Base-by-base conservation (phyloP, 2,888 invertebrate genomes). In the Iphiclides podalirius region DNA sequence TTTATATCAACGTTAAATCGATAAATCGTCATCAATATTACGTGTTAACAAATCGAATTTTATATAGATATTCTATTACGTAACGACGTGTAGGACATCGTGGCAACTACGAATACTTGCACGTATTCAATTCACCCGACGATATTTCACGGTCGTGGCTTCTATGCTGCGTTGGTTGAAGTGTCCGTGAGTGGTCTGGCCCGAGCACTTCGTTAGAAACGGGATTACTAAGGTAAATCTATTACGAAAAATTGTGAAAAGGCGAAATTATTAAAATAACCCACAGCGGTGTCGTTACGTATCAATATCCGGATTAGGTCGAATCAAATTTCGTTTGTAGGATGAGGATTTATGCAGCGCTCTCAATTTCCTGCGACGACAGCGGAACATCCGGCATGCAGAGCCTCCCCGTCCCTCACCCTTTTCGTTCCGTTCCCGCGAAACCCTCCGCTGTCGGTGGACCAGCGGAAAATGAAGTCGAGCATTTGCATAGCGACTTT, bases 361-460 rank as follows among this genome's bases (percentile, higher is more conserved):
- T 86, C 84, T 84, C 87, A 87, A 88, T 87, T 88, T 88, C 87
- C 87, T 85, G 83, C 77, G 80, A 83, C 79, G 82, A 83, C 82
- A 84, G 74, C 74, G 74, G 75, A 77, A 78, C 83, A 83, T 85
- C 85, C 87, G 85, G 78, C 75, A 68, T 76, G 75, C 74, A 72
- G 57, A 59, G 60, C 59, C 52, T 64, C 60, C 62, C 60, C 42
- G n/a, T n/a, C n/a, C 20, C 52, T 40, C 38, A 35, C 34, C 59
- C 52, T 57, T 54, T 50, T 52, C 44, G n/a, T n/a, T n/a, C 51
- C 51, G 33, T 23, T 47, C 53, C 65, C 55, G n/a, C n/a, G n/a
- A n/a, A n/a, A n/a, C n/a, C n/a, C 57, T 55, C 59, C 66, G 63
- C 61, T 64, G 68, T 63, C 64, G 57, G 58, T 70, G 73, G 69